A percentile compares a stretch with the other conserved stretches of the same genome.
These are phyloP conservation scores for Drosophila vallismaia DNA, from an alignment of 2,888 invertebrate species.

Conservation along the genomic window DNA sequence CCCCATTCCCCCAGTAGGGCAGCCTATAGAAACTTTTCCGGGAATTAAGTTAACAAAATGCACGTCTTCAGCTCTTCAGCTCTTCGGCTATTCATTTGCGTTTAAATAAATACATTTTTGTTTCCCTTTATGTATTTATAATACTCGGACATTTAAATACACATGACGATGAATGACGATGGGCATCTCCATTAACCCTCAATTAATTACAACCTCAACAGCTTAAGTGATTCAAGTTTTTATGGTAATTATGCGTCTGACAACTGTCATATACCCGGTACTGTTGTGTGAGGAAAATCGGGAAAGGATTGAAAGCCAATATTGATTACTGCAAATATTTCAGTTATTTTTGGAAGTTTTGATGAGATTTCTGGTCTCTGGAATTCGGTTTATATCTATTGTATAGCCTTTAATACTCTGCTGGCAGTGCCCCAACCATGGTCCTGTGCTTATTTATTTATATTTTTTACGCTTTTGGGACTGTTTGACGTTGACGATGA, in stretches of 20 bases:
- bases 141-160: no score
- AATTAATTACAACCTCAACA: not conserved
- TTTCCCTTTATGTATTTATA: no score
- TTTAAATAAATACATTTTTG: no score
- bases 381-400: not conserved
- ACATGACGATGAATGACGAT: not conserved
- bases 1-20: constrained; percentile 2
- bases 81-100: not conserved
- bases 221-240: not conserved
- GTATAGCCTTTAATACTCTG: not conserved
- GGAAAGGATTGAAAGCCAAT: no score
- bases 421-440: not conserved
- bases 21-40: constrained; percentile 36
- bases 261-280: no score
- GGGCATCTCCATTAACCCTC: not conserved
- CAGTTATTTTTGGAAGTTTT: not conserved
- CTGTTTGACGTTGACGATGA: constrained; percentile 37
- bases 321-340: not conserved
- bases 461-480: constrained; percentile 11
- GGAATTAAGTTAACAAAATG: constrained; percentile 39
- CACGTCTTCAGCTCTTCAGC: not conserved
- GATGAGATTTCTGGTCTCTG: not conserved
- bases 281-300: no score
- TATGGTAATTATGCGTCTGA: no score
- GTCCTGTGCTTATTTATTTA: not conserved